Conservation (phyloP, 2,888 invertebrate genomes). For the Cheilosia scutellata region DNA sequence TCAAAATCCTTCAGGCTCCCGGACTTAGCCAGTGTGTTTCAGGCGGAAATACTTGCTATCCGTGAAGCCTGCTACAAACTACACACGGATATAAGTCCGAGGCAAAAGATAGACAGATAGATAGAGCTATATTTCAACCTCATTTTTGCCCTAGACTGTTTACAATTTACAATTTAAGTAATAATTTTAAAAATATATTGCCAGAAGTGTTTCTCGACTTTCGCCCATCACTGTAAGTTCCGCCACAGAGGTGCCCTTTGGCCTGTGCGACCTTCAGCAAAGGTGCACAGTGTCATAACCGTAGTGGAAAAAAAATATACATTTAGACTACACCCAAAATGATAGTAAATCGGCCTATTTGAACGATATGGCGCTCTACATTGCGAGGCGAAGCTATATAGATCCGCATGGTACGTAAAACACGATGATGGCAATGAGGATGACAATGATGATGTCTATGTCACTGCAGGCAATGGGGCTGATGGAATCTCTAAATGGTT, state of each 20-base stretch:
- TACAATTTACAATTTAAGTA: no score
- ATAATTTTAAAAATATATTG: background rate
- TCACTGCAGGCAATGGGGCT: slow-evolving; percentile 32
- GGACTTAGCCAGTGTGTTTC: no score
- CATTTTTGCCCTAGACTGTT: no score
- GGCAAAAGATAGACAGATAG: no score
- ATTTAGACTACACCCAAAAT: slow-evolving; percentile 10
- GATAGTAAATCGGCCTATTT: slow-evolving; percentile 37
- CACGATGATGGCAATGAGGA: slow-evolving; percentile 41
- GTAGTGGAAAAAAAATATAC: background rate
- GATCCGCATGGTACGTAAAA: slow-evolving; percentile 40
- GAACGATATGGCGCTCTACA: background rate
- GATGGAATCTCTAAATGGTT: slow-evolving; percentile 64
- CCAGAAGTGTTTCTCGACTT: background rate
- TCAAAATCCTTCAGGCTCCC: no score
- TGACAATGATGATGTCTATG: slow-evolving; percentile 28
- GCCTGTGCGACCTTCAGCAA: slow-evolving; percentile 6
- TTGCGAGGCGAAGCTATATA: background rate
- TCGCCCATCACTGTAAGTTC: slow-evolving; percentile 19
- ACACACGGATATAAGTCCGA: no score
- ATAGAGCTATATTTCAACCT: no score
- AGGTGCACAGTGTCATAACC: slow-evolving; percentile 9
- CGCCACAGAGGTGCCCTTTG: background rate
- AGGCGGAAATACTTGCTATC: no score
- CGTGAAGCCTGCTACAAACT: no score